These are phyloP conservation scores for Istiophorus platypterus DNA, from an alignment of 2,113 vertebrate species.

Conservation along the genomic window DNA sequence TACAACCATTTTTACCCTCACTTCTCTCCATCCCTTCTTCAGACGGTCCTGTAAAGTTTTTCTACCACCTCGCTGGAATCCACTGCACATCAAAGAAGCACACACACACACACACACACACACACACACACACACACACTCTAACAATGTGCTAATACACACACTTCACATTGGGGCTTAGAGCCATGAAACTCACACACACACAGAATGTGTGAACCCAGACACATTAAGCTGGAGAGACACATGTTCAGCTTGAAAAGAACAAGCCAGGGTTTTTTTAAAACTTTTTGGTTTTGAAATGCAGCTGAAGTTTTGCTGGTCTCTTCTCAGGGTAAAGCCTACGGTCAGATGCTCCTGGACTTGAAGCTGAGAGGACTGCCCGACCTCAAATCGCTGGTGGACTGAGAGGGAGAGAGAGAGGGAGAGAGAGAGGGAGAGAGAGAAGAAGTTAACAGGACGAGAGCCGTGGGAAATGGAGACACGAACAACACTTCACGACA, in stretches of 20 bases:
- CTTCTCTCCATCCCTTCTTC: no score
- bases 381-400: conserved; percentile 89
- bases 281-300: background rate
- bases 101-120: conserved; percentile 14
- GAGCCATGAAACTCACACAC: background rate
- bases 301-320: background rate
- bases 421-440: background rate
- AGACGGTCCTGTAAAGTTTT: conserved; percentile 32
- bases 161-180: background rate
- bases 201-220: background rate
- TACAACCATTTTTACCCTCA: no score
- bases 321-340: conserved; percentile 87
- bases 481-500: background rate
- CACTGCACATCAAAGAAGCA: conserved; percentile 57
- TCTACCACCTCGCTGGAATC: conserved; percentile 51
- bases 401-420: conserved; percentile 55
- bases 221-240: background rate
- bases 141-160: background rate
- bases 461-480: background rate
- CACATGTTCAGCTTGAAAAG: background rate
- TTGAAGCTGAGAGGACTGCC: conserved; percentile 88
- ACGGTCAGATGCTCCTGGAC: conserved; percentile 92
- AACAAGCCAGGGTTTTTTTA: fast-evolving
- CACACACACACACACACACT: conserved; percentile 25
- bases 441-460: background rate